A percentile compares a stretch with the other conserved stretches of the same genome.
Conservation (phyloP, 2,113 vertebrate species). For the Sapajus apella region DNA sequence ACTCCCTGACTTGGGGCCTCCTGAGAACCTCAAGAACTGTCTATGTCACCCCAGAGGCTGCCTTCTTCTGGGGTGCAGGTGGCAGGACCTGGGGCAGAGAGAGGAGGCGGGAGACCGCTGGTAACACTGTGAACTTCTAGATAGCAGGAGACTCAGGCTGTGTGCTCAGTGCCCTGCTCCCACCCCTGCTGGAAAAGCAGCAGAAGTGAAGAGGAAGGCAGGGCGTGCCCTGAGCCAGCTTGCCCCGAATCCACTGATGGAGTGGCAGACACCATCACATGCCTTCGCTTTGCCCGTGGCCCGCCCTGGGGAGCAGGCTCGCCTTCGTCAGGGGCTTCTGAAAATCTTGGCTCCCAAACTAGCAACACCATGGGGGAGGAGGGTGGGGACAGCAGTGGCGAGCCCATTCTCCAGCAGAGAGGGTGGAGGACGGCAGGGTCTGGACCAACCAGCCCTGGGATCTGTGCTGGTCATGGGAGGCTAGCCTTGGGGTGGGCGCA, state of each 20-base stretch:
- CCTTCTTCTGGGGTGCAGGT: neutral
- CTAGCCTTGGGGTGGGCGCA: neutral
- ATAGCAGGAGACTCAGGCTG: accelerated
- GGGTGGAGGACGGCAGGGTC: accelerated
- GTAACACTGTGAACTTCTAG: neutral
- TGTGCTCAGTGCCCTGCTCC: accelerated
- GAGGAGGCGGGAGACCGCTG: accelerated
- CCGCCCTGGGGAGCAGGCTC: neutral
- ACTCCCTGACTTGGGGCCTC: neutral
- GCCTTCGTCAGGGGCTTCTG: accelerated
- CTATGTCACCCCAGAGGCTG: neutral
- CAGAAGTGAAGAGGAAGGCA: accelerated
- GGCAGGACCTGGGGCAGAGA: neutral
- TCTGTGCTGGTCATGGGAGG: accelerated
- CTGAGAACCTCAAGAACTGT: no score
- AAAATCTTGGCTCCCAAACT: accelerated
- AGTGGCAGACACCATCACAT: accelerated
- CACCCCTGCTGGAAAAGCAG: accelerated
- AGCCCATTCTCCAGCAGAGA: accelerated
- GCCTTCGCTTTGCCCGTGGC: accelerated
- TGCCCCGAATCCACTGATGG: neutral
- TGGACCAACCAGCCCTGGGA: accelerated
- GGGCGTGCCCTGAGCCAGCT: accelerated
- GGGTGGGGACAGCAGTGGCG: accelerated
- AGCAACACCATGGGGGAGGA: accelerated